Evolutionary conservation across 2,888 invertebrate species (phyloP).

Genomic region (Eupithecia pulchellata): DNA sequence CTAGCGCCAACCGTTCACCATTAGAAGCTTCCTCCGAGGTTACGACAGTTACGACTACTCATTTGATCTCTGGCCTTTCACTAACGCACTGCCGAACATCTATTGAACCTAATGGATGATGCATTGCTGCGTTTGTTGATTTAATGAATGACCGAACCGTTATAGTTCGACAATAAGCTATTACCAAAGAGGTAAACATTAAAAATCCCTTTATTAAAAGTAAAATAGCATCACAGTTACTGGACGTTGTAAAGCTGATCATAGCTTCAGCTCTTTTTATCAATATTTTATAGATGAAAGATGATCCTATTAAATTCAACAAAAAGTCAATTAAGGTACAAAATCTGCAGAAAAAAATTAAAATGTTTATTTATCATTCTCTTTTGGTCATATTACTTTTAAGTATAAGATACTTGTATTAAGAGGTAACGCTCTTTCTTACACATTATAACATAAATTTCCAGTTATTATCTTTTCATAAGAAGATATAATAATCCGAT

Average conservation of each 20-base stretch:
- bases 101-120: constrained; percentile 42
- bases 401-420: no score
- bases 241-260: neutral
- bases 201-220: neutral
- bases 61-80: constrained; percentile 63
- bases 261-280: no score
- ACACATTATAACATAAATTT: no score
- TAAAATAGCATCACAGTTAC: neutral
- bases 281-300: neutral
- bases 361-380: no score
- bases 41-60: constrained; percentile 54
- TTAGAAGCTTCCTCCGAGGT: constrained; percentile 40
- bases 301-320: neutral
- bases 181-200: constrained; percentile 19
- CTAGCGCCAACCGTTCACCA: neutral
- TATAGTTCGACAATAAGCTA: constrained; percentile 40
- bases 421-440: no score
- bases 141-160: constrained; percentile 32
- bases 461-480: no score
- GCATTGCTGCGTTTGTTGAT: constrained; percentile 37
- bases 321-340: neutral
- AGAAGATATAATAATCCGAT: no score
- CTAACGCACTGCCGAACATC: constrained; percentile 35
- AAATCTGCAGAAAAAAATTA: no score
- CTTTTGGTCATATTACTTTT: no score